A percentile compares a stretch with the other conserved stretches of the same genome.
phyloP scores from a whole-genome alignment of 2,888 invertebrate genomes.

The Tinea pellionella region DNA sequence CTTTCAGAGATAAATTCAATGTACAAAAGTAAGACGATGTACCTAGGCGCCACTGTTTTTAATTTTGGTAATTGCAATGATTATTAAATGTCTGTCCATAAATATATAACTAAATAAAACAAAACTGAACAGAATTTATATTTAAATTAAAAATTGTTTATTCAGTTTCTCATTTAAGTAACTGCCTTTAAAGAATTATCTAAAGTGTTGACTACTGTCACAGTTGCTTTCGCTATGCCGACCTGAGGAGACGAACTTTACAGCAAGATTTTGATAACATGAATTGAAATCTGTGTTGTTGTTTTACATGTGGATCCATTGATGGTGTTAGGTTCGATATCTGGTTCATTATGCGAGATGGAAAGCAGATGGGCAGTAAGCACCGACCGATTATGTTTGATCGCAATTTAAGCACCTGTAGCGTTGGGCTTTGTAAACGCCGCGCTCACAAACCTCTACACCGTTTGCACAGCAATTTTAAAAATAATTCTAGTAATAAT shows the following conservation, averaged over 20 bases:
- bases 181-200: too few species aligned
- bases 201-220: too few species aligned
- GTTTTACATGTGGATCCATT: not conserved
- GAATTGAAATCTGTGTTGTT: not conserved
- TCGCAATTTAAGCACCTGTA: slow-evolving; percentile 55
- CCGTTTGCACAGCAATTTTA: not conserved
- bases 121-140: too few species aligned
- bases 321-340: slow-evolving; percentile 3
- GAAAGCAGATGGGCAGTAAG: slow-evolving; percentile 13
- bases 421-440: slow-evolving; percentile 34
- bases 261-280: too few species aligned
- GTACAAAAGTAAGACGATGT: not conserved
- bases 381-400: slow-evolving; percentile 42
- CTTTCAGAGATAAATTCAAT: not conserved
- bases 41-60: not conserved
- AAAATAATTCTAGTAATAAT: too few species aligned
- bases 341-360: slow-evolving; percentile 23
- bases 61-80: not conserved
- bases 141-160: too few species aligned
- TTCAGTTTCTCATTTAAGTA: too few species aligned
- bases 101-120: too few species aligned
- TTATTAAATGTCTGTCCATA: not conserved
- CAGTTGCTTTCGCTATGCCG: too few species aligned
- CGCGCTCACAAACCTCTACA: slow-evolving; percentile 25
- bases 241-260: too few species aligned